Conservation (phyloP, 1,140 invertebrate genomes). For the Eurytemora carolleeae region DNA sequence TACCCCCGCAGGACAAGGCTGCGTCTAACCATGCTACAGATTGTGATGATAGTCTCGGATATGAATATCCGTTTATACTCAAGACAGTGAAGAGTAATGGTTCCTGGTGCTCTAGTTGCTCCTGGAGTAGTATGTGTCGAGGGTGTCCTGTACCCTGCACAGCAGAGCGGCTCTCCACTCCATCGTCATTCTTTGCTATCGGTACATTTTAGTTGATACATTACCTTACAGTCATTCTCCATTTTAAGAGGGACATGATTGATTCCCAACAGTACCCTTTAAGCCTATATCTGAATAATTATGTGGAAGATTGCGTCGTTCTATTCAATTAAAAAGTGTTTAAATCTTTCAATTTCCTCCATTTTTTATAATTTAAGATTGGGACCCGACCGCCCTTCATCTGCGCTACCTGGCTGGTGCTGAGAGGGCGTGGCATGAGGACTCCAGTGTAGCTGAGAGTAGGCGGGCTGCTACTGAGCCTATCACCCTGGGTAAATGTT, state of each 20-base stretch:
- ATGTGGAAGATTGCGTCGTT: too few relatives aligned
- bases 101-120: constrained; percentile 50
- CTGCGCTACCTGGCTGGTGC: constrained; percentile 52
- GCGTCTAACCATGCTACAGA: constrained; percentile 60
- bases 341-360: too few relatives aligned
- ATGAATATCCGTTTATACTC: constrained; percentile 67
- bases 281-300: too few relatives aligned
- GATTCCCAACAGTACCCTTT: too few relatives aligned
- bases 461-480: constrained; percentile 47
- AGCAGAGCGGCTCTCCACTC: constrained; percentile 24
- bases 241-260: too few relatives aligned
- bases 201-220: too few relatives aligned
- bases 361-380: constrained; percentile 33
- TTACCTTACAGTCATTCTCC: too few relatives aligned
- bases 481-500: constrained; percentile 51
- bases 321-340: too few relatives aligned
- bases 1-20: constrained; percentile 42
- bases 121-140: constrained; percentile 63
- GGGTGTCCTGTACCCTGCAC: constrained; percentile 56
- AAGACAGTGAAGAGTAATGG: constrained; percentile 47
- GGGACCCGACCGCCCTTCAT: constrained; percentile 74
- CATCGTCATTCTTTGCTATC: constrained; percentile 19
- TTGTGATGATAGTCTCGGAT: constrained; percentile 70
- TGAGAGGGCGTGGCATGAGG: constrained; percentile 43
- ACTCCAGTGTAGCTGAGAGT: constrained; percentile 45